Evolutionary conservation across 2,113 vertebrate genomes (phyloP).

Genomic region (Bombycilla garrulus): DNA sequence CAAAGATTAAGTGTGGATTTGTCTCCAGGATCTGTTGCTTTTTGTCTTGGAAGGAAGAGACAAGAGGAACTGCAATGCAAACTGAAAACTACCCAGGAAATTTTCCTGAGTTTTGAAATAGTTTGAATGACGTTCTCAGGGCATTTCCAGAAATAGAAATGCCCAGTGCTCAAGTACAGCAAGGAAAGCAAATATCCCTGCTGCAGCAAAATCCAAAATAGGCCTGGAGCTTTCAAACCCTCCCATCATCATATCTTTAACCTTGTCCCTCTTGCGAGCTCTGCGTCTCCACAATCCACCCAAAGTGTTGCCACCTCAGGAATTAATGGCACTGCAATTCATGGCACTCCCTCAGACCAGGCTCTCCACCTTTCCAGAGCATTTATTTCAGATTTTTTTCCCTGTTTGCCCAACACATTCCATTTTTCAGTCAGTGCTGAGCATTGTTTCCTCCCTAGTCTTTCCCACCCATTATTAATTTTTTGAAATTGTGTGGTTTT

Average conservation of each 20-base stretch:
- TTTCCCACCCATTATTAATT: neutral
- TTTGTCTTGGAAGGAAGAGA: neutral
- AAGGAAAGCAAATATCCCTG: slow-evolving; percentile 16
- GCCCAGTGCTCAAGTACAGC: neutral
- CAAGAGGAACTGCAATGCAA: neutral
- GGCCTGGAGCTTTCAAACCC: slow-evolving; percentile 11
- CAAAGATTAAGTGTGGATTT: neutral
- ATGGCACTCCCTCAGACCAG: neutral
- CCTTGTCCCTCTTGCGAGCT: neutral
- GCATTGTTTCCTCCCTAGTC: neutral
- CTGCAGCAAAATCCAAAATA: slow-evolving; percentile 47
- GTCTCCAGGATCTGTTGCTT: neutral
- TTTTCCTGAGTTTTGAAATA: slow-evolving; percentile 29
- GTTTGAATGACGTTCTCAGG: neutral
- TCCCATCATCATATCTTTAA: slow-evolving; percentile 2
- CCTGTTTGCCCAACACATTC: neutral
- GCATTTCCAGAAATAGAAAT: slow-evolving; percentile 47
- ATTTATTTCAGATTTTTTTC: neutral
- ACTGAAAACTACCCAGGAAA: neutral
- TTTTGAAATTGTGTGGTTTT: neutral
- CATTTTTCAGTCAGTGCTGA: neutral
- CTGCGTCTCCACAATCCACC: neutral
- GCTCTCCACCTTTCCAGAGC: neutral
- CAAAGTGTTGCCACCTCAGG: neutral
- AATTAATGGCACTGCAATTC: neutral